phyloP scores from a whole-genome alignment of 2,113 vertebrate species.

The Podarcis muralis region DNA sequence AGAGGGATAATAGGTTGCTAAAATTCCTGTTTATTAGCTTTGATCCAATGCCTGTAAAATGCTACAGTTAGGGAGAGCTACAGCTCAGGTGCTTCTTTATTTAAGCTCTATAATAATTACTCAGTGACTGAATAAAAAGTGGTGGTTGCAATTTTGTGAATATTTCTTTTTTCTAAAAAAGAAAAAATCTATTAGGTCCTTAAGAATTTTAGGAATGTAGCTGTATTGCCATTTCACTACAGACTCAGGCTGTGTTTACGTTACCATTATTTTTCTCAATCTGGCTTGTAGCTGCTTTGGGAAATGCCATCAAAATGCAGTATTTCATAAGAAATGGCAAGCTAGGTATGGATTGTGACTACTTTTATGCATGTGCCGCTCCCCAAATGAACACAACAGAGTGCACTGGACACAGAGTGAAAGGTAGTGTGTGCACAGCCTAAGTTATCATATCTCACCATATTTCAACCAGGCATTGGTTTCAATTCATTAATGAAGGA shows the following conservation, averaged over 20 bases:
- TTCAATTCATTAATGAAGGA: slow-evolving; percentile 16
- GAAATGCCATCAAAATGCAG: too few relatives aligned
- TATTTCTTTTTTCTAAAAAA: background rate
- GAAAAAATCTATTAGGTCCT: background rate
- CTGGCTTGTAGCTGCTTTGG: too few relatives aligned
- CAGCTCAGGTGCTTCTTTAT: background rate
- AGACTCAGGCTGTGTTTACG: background rate
- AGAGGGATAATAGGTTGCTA: background rate
- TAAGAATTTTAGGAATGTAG: background rate
- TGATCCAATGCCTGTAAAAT: background rate
- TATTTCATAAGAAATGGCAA: too few relatives aligned
- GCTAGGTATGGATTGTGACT: too few relatives aligned
- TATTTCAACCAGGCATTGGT: slow-evolving; percentile 22
- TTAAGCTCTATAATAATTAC: background rate
- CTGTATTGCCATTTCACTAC: background rate
- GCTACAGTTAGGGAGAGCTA: background rate
- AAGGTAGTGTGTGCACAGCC: too few relatives aligned
- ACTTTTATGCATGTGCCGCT: too few relatives aligned
- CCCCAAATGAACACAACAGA: too few relatives aligned
- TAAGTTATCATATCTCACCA: background rate
- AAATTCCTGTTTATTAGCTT: background rate
- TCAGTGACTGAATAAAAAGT: background rate
- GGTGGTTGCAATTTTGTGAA: background rate
- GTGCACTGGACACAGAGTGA: too few relatives aligned
- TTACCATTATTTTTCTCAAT: too few relatives aligned